phyloP scores from a whole-genome alignment of 2,113 vertebrate genomes.

The Balaeniceps rex region DNA sequence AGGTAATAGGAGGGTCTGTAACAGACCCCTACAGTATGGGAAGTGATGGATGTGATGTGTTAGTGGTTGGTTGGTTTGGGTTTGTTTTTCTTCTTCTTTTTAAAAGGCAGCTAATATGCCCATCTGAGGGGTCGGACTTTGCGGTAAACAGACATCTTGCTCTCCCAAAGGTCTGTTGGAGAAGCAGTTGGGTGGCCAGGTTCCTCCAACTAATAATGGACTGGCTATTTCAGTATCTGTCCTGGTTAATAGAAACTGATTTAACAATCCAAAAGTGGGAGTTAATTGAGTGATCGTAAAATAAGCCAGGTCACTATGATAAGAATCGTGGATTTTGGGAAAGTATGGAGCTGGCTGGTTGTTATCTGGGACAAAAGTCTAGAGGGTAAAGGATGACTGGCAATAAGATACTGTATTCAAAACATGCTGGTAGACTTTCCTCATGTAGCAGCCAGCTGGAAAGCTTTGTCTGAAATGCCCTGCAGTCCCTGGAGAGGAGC shows the following conservation, averaged over 20 bases:
- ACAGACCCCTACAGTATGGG: neutral
- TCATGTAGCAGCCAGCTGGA: neutral
- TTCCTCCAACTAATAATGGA: neutral
- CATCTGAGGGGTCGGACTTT: neutral
- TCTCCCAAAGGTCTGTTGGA: neutral
- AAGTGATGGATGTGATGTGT: neutral
- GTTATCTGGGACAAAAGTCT: slow-evolving; percentile 2
- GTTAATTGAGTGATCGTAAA: neutral
- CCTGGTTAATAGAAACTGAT: neutral
- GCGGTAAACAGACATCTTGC: neutral
- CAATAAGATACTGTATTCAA: neutral
- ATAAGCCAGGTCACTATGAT: neutral
- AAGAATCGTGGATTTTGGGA: neutral
- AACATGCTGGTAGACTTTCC: neutral
- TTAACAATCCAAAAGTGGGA: neutral
- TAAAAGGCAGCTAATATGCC: neutral
- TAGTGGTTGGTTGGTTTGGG: no score
- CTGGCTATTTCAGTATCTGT: neutral
- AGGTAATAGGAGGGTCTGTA: neutral
- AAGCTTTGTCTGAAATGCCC: neutral
- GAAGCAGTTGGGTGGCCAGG: neutral
- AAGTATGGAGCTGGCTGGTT: neutral
- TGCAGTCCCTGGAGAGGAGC: neutral
- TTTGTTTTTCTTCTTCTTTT: neutral
- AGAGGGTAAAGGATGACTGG: neutral